Conservation (phyloP, 2,113 vertebrate genomes). For the Cyphomyrus discorhynchus region DNA sequence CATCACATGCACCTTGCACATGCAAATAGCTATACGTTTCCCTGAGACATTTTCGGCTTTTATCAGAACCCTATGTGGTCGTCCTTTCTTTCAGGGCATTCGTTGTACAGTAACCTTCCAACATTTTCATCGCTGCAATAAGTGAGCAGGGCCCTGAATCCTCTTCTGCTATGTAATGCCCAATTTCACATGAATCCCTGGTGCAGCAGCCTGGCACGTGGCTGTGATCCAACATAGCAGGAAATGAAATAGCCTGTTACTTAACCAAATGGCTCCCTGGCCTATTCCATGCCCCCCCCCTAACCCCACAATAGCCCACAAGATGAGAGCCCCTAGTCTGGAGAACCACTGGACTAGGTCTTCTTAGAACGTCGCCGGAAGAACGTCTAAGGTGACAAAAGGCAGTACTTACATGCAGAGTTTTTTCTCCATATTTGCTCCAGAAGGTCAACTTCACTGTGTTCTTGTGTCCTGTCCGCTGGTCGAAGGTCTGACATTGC, state of each 20-base stretch:
- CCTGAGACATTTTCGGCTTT: background rate
- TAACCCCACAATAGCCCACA: background rate
- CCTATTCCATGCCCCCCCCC: background rate
- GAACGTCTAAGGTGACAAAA: background rate
- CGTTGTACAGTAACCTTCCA: background rate
- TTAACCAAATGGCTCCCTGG: background rate
- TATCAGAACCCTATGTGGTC: background rate
- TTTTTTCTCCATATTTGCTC: constrained; percentile 82
- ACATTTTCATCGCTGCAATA: background rate
- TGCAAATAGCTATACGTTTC: background rate
- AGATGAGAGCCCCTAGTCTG: background rate
- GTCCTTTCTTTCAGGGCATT: background rate
- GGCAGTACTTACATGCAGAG: constrained; percentile 69
- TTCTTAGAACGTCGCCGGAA: background rate
- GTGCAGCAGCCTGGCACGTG: background rate
- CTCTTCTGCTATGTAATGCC: background rate
- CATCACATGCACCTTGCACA: background rate
- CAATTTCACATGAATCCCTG: background rate
- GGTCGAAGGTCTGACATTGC: constrained; percentile 84
- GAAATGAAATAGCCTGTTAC: background rate
- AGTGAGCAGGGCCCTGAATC: background rate
- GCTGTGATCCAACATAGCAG: background rate
- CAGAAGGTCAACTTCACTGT: constrained; percentile 90
- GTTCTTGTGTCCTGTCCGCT: constrained; percentile 88
- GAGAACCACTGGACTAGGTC: background rate